These are phyloP conservation scores for Philhelius pedissequus DNA, from an alignment of 2,888 invertebrate genomes.

Conservation along the genomic window DNA sequence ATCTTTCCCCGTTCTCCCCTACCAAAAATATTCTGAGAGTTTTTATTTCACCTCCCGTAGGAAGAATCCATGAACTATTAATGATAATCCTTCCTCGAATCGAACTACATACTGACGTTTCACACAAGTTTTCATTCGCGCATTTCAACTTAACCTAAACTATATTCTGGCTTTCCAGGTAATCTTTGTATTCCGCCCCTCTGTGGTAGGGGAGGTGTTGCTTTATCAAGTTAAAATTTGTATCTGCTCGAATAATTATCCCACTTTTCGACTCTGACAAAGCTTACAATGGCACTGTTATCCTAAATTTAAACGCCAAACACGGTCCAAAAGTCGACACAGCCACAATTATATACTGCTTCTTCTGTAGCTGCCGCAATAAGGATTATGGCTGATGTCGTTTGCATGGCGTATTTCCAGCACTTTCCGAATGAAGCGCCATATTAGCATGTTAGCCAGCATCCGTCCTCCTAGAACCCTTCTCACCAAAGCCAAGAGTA, in stretches of 20 bases:
- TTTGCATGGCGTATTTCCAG: conserved; percentile 52
- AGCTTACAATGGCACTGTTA: conserved; percentile 3
- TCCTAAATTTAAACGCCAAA: conserved; percentile 34
- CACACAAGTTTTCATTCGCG: neutral
- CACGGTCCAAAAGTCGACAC: conserved; percentile 23
- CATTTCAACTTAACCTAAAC: neutral
- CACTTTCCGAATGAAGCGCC: neutral
- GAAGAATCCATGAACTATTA: conserved; percentile 20
- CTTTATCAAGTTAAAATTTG: conserved; percentile 41
- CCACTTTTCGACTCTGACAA: conserved; percentile 34
- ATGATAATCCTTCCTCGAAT: neutral
- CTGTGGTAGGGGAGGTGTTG: conserved; percentile 25
- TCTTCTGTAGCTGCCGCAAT: conserved; percentile 20
- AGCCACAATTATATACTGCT: neutral
- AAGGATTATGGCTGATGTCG: conserved; percentile 50
- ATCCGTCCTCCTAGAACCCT: too few species aligned
- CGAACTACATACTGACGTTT: neutral
- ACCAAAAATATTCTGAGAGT: neutral
- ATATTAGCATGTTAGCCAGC: neutral
- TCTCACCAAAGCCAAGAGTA: neutral
- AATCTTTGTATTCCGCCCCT: neutral
- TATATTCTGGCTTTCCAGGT: neutral
- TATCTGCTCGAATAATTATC: conserved; percentile 30
- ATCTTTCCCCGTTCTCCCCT: too few species aligned
- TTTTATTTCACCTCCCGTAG: neutral